These are phyloP conservation scores for Lasiurus cinereus DNA, from an alignment of 2,113 vertebrate species.

Conservation along the genomic window DNA sequence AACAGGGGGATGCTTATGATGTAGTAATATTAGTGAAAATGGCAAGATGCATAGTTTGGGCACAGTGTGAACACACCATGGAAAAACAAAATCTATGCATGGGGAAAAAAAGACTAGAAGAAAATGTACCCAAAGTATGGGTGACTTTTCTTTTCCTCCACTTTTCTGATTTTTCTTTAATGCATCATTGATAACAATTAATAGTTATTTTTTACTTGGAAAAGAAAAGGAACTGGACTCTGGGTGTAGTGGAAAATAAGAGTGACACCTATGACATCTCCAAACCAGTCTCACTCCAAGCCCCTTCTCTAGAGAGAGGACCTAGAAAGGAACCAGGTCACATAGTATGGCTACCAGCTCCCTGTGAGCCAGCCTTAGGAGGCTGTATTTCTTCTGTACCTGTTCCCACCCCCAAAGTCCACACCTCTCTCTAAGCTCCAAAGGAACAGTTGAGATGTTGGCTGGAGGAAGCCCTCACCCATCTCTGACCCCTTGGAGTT, in stretches of 20 bases:
- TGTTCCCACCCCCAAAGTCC: neutral
- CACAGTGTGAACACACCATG: neutral
- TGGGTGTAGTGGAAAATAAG: neutral
- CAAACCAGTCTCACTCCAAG: neutral
- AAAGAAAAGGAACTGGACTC: neutral
- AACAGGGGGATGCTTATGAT: slow-evolving; percentile 47
- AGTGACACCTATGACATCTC: neutral
- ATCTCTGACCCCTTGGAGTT: neutral
- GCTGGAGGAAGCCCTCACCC: neutral
- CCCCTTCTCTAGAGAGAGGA: neutral
- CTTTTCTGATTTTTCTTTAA: slow-evolving; percentile 10
- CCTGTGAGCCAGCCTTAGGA: neutral
- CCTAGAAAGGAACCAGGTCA: neutral
- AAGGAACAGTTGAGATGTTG: neutral
- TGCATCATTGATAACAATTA: neutral
- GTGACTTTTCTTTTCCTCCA: slow-evolving; percentile 15
- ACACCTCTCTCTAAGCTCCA: neutral
- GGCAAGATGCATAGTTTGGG: slow-evolving; percentile 26
- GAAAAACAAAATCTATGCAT: slow-evolving; percentile 57
- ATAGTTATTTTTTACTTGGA: neutral
- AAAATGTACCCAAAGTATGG: neutral
- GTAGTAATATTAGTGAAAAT: slow-evolving; percentile 33
- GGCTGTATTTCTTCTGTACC: neutral
- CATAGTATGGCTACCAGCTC: neutral
- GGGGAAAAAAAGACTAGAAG: slow-evolving; percentile 56